Evolutionary conservation across 2,797 vertebrate species (phyloP), one percentile per base, ranked within the genome.

Genomic region (Amazonetta brasiliensis): DNA sequence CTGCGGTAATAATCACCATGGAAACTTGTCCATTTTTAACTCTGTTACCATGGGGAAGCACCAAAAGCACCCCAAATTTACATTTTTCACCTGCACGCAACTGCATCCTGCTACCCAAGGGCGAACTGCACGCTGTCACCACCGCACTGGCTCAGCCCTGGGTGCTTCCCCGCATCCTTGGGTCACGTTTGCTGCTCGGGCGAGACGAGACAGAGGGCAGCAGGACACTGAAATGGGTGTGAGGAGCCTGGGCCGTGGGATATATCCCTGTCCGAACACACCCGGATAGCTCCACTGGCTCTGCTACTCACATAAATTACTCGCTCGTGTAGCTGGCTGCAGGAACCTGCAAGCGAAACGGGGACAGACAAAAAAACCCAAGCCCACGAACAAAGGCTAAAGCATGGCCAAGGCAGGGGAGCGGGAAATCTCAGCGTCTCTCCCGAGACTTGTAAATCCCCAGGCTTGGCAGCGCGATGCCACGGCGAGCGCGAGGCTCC

Each of bases 41-140:
- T 92, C 87, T 0, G 94, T 97, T 97, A 95, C 96, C 95, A 98
- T 94, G 88, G 97, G 97, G 94, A 97, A 97, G 95, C 92, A 96
- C 81, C 2, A 2, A 63, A 4, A 50, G 4, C 88, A 64, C 68
- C 88, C 90, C 75, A 89, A 92, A 85, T 94, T 56, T 54, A 59
- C 86, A 85, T 90, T 90, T 88, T 68, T 85, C 77, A 94, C 82
- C 84, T 93, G 96, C 37, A 16, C 7, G 15, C 5, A 1, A 62
- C 56, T 64, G 56, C 84, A 75, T 58, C 82, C 60, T 54, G 23
- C 66, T 90, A 63, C 54, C 74, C 83, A 4, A 11, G 7, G 74
- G 59, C 26, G 21, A 56, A 90, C 7, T 0, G 1, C 6, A 21
- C 26, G 55, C 23, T 9, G 25, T 28, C 7, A 9, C 22, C 7